Evolutionary conservation across 92 coral and sea anemone genomes (phyloP), one percentile per base, ranked within the genome.

Genomic region (Chrysogorgia sp.): DNA sequence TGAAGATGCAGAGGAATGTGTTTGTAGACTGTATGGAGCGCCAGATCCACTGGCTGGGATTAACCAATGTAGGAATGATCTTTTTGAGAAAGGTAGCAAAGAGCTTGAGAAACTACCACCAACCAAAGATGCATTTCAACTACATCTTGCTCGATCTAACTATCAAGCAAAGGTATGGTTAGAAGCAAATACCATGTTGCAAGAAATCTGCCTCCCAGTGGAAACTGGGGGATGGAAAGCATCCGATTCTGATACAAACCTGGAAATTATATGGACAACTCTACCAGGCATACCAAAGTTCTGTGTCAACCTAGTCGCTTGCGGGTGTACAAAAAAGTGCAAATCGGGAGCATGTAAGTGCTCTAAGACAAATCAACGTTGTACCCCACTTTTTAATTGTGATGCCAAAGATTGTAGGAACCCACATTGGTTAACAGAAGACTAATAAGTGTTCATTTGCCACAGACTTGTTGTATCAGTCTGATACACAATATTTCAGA

Each of bases 61-160:
- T 19, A 71, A 71, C 45, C 23, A 71, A 52, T 71, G 77, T 30
- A 71, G 77, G 50, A 12, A 45, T 6, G 77, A 71, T 17, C 63
- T 49, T 28, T 71, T 71, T 15, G 77, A 71, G n/a, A n/a, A n/a
- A n/a, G n/a, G n/a, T n/a, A n/a, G n/a, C n/a, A n/a, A n/a, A n/a
- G n/a, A n/a, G n/a, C n/a, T n/a, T n/a, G n/a, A n/a, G 61, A 71
- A 71, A 32, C 20, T 71, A 56, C 77, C 77, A 71, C 77, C 77
- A 32, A 71, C 77, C 20, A 49, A 71, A 48, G 62, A 71, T 71
- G 12, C 77, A 20, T 52, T 71, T 31, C 15, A 7, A 12, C 29
- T 71, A 49, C 77, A 71, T 48, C 2, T 52, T 15, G 7, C 41
- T 0, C 10, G 77, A 7, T 26, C 35, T 24, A 71, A 48, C 22